Base-by-base conservation (phyloP, 2,797 vertebrate species). In the Chelon auratus region DNA sequence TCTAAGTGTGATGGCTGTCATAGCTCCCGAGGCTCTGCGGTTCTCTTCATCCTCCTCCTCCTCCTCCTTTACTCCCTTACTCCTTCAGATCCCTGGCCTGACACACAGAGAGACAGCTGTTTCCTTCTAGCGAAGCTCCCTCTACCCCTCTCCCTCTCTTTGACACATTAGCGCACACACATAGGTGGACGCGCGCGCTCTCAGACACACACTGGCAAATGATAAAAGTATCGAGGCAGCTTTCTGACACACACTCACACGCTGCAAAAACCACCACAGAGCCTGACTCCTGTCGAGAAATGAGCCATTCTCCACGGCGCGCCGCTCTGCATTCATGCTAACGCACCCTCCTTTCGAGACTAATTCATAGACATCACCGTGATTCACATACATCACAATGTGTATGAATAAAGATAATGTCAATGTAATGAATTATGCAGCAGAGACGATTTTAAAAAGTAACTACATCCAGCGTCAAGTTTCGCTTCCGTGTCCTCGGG, bases 41-140 rank as follows among this genome's bases (percentile, higher is more conserved):
- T 11, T 40, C 64, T 83, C 68, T 72, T 77, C 82, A 20, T 78
- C 81, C 57, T 68, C 68, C 60, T 72, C 52, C 61, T 67, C 52
- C 61, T 67, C 54, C n/a, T 67, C 54, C 59, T 71, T 72, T 61
- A 75, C 80, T 85, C 75, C 48, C 62, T 75, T 72, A 15, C 72
- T 72, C 63, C 75, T 76, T 85, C 81, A 85, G 73, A 86, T 75
- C 75, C 65, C n/a, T 54, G 61, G 77, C 55, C 82, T 68, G 78
- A 91, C 77, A 85, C 22, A 62, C 47, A 76, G 72, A 80, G 72
- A 89, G 79, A 88, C 90, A 93, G 92, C 91, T 93, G 92, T 90
- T 93, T 90, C 72, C 87, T 83, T 80, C 85, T 84, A 87, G 87
- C 82, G 68, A 78, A 78, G 71, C 68, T 54, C 62, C 15, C 57